Percentiles rank a stretch among this genome's conserved stretches.
Conservation (phyloP, 2,888 invertebrate genomes). For the Lasioglossum villosulum region DNA sequence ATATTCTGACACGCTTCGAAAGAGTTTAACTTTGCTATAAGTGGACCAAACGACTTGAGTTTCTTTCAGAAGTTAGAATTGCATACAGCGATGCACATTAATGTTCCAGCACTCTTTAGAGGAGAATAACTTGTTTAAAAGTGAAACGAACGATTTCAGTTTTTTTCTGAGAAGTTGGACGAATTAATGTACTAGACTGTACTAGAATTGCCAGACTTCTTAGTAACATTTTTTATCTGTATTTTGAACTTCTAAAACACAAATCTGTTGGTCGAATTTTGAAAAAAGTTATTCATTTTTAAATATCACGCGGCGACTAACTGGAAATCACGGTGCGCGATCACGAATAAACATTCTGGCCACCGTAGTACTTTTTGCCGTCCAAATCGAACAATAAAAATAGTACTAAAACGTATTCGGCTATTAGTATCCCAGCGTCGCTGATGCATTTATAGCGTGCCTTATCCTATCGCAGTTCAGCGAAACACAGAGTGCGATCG, state of each 20-base stretch:
- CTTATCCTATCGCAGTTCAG: neutral
- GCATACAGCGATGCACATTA: neutral
- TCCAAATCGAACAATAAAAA: neutral
- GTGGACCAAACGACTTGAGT: neutral
- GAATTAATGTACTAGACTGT: neutral
- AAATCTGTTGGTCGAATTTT: neutral
- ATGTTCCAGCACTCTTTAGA: neutral
- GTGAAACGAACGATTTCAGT: neutral
- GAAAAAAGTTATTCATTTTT: neutral
- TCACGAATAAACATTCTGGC: neutral
- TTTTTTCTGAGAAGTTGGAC: neutral
- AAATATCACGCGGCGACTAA: neutral
- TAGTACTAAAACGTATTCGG: neutral
- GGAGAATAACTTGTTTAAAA: neutral
- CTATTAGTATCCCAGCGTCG: neutral
- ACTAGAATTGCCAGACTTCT: neutral
- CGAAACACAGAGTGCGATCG: neutral
- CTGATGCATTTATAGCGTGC: conserved; percentile 4
- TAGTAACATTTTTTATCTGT: neutral
- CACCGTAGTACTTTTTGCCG: neutral
- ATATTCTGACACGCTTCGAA: neutral
- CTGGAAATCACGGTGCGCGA: neutral
- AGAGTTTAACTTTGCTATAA: neutral
- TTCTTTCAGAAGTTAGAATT: neutral
- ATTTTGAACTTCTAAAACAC: neutral